These are phyloP conservation scores for Xylota sylvarum DNA, from an alignment of 2,888 invertebrate genomes.

Conservation along the genomic window DNA sequence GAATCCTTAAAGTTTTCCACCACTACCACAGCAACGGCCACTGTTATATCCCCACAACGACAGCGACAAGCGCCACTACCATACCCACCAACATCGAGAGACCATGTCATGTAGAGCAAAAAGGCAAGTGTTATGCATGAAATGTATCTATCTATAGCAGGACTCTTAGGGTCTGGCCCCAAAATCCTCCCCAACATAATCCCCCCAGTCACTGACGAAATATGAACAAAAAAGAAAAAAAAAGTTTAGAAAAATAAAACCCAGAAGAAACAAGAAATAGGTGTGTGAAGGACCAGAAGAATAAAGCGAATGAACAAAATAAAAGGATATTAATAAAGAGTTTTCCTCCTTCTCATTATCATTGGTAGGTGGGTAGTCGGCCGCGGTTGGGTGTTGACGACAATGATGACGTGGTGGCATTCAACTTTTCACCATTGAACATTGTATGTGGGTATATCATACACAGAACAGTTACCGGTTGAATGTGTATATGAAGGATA, in stretches of 20 bases:
- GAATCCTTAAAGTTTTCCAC: slow-evolving; percentile 71
- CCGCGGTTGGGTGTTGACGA: slow-evolving; percentile 20
- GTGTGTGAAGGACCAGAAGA: slow-evolving; percentile 53
- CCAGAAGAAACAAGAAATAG: slow-evolving; percentile 55
- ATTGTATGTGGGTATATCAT: slow-evolving; percentile 18
- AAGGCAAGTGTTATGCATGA: slow-evolving; percentile 73
- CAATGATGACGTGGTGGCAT: slow-evolving; percentile 55
- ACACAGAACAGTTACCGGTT: slow-evolving; percentile 58
- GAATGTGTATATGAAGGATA: slow-evolving; percentile 53
- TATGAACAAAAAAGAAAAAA: slow-evolving; percentile 35
- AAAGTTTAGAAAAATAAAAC: neutral
- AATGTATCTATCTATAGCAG: slow-evolving; percentile 66
- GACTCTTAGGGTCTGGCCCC: slow-evolving; percentile 48
- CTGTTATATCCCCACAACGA: slow-evolving; percentile 21
- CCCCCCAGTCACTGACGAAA: slow-evolving; percentile 61
- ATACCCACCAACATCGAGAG: slow-evolving; percentile 20
- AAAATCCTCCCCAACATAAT: slow-evolving; percentile 36
- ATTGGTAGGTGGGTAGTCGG: slow-evolving; percentile 28
- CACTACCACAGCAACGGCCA: slow-evolving; percentile 49
- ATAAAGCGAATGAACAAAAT: slow-evolving; percentile 68
- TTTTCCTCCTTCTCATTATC: slow-evolving; percentile 64
- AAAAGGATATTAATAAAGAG: slow-evolving; percentile 69
- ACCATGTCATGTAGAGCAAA: slow-evolving; percentile 62
- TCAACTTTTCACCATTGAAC: slow-evolving; percentile 56
- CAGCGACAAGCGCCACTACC: slow-evolving; percentile 38